Conservation (phyloP, 2,888 invertebrate species). For the Pammene fasciana region DNA sequence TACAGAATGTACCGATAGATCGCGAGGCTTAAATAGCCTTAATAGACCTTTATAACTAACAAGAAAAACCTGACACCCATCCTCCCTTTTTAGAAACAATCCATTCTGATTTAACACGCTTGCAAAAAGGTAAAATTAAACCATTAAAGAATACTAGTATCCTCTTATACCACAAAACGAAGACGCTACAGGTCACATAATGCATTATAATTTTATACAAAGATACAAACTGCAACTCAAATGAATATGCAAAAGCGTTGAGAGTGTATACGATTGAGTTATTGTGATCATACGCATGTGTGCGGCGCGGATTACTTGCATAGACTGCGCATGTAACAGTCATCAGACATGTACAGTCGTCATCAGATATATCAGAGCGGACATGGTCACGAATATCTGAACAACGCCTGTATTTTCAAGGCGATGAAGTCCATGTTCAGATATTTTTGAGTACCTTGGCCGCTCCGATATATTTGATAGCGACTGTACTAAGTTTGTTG, state of each 20-base stretch:
- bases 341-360: no score
- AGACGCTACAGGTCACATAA: constrained; percentile 71
- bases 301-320: constrained; percentile 44
- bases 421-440: no score
- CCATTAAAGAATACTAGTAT: constrained; percentile 34
- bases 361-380: no score
- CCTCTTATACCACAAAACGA: constrained; percentile 63
- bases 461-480: no score
- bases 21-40: background rate
- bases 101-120: constrained; percentile 42
- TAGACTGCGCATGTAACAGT: no score
- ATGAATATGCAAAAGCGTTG: constrained; percentile 81
- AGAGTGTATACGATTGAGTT: constrained; percentile 78
- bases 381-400: no score
- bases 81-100: constrained; percentile 33
- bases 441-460: no score
- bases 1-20: no score
- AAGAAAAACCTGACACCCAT: background rate
- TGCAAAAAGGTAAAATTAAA: constrained; percentile 23
- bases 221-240: constrained; percentile 78
- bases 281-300: constrained; percentile 68
- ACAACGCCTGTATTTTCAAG: no score
- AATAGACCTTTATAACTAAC: background rate
- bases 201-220: constrained; percentile 84
- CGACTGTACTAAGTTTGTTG: no score